Base-by-base conservation (phyloP, 2,888 invertebrate species). In the Zaprionus bogoriensis region DNA sequence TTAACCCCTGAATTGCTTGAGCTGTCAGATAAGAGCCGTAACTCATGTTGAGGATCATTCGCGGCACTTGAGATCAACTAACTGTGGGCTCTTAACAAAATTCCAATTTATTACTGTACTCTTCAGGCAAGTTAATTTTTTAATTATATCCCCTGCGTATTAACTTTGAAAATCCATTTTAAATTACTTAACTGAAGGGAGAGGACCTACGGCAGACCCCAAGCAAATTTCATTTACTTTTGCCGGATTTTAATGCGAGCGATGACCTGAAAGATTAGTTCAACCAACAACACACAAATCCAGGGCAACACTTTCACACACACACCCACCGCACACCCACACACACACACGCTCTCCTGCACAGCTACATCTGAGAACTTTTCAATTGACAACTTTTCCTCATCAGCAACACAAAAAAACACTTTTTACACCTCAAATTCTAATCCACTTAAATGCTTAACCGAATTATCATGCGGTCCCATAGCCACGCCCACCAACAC, bases 401-500 rank as follows among this genome's bases (percentile, higher is more conserved):
- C 58, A 55, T 55, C 17, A 42, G n/a, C n/a, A n/a, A n/a, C n/a
- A 30, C 39, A 62, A 65, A 47, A 50, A 55, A 47, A 7, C 38
- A 25, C 30, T 27, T 67, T 59, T 51, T 32, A 45, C 78, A 81
- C 82, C 80, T 85, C 58, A 64, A 74, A 74, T 74, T 70, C 78
- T 80, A 84, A 82, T 84, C 81, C 73, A 84, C 84, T 82, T 84
- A 86, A 83, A 84, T 80, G 81, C 75, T 82, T 86, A 84, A 82
- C 81, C 70, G 71, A 68, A 81, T 81, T 86, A 86, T 79, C 73
- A 73, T 74, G 81, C 72, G 74, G 74, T 71, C 51, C 27, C 63
- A 59, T 53, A 46, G 32, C 63, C 65, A 60, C 65, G 58, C 74
- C 81, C 59, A 39, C 60, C 27, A 23, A 46, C 20, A 5, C 14